Evolutionary conservation across 2,797 vertebrate species (phyloP), one percentile per base, ranked within the genome.

Genomic region (Morus bassanus): DNA sequence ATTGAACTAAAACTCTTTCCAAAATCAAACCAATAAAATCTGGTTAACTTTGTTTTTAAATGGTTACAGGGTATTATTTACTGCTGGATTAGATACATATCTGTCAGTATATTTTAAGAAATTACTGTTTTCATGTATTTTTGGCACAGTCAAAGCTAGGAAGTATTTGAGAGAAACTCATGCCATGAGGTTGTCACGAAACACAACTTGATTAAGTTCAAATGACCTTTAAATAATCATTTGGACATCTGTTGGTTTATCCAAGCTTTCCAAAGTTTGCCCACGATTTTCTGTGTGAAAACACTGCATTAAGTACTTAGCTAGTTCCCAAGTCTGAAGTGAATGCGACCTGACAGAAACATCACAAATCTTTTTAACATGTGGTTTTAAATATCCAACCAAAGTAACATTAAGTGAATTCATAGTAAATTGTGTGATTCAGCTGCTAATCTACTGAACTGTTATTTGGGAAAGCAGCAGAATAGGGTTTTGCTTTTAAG

Each of bases 171-270:
- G 19, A 92, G 53, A 79, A 80, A 78, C 33, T 81, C 28, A 60
- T 80, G 51, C 59, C 25, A 41, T 43, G 60, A 95, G 7, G 10
- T 28, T 85, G 73, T 79, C 70, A 59, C 0, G 0, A 84, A 95
- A 37, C 30, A 72, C 23, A 73, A 41, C 24, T 65, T 86, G 16
- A 82, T 22, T 75, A 69, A 73, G 39, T 79, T 95, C 63, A 84
- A 95, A 70, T 39, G 73, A 89, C 35, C 54, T 95, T 88, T 94
- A 90, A 86, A 91, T 90, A 82, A 87, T 91, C 21, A 31, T 88
- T 94, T 81, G 76, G 69, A 83, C 48, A 74, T 85, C 27, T 93
- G 72, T 68, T 93, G 53, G 50, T 75, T 96, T 95, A 86, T 60
- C 61, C 69, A 91, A 79, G 51, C 43, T 79, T 89, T 92, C 59